Conservation (phyloP, 2,888 invertebrate species). For the Chrysolina haemoptera region DNA sequence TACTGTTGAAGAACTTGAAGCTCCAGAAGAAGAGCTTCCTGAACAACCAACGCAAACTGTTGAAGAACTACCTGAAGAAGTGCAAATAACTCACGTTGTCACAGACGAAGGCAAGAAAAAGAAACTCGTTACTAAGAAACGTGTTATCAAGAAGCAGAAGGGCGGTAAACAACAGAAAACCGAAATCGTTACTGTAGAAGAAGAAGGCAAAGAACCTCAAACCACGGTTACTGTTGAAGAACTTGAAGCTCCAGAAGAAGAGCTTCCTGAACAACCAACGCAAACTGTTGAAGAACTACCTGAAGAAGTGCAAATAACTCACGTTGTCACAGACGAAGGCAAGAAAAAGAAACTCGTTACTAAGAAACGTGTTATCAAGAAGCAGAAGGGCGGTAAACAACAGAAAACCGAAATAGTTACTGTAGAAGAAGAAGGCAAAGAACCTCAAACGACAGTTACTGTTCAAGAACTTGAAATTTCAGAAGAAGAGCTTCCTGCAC, state of each 20-base stretch:
- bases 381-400: constrained; percentile 64
- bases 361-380: constrained; percentile 65
- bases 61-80: constrained; percentile 59
- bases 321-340: constrained; percentile 48
- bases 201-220: constrained; percentile 67
- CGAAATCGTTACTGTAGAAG: constrained; percentile 56
- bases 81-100: constrained; percentile 59
- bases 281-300: constrained; percentile 38
- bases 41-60: constrained; percentile 57
- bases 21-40: constrained; percentile 54
- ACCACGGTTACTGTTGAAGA: constrained; percentile 59
- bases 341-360: constrained; percentile 49
- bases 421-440: constrained; percentile 64
- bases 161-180: constrained; percentile 65
- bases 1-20: constrained; percentile 59
- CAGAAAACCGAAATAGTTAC: constrained; percentile 64
- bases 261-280: constrained; percentile 54
- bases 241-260: constrained; percentile 63
- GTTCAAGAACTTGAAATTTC: constrained; percentile 52
- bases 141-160: constrained; percentile 64
- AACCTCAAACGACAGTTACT: constrained; percentile 63
- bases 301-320: constrained; percentile 47
- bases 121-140: constrained; percentile 62
- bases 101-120: constrained; percentile 58
- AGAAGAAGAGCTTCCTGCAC: constrained; percentile 58